These are phyloP conservation scores for Beroe forskalii DNA, from an alignment of 37 sponge, comb jelly and placozoan genomes.

Conservation along the genomic window DNA sequence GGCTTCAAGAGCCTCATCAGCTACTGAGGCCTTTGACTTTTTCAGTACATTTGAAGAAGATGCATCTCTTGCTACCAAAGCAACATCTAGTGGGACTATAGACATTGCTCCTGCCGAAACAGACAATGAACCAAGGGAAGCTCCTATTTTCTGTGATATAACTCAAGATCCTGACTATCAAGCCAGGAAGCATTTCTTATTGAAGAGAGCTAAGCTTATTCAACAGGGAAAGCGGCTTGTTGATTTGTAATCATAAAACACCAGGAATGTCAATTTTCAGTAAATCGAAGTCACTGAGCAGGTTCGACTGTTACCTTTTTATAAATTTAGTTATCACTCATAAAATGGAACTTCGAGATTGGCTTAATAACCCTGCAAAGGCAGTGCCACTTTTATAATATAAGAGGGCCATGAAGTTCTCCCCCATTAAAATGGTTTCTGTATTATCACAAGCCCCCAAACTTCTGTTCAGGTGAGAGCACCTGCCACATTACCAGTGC, in stretches of 20 bases:
- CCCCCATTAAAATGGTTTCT: too few species aligned
- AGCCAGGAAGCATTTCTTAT: not conserved
- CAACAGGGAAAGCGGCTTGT: conserved; percentile 24
- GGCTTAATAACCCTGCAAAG: too few species aligned
- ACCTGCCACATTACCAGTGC: too few species aligned
- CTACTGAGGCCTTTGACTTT: conserved; percentile 26
- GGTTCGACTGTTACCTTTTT: too few species aligned
- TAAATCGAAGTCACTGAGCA: too few species aligned
- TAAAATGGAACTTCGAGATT: too few species aligned
- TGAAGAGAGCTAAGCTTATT: conserved; percentile 1
- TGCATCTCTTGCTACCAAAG: not conserved
- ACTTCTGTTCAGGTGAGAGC: too few species aligned
- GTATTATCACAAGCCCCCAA: too few species aligned
- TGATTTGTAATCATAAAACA: conserved; percentile 25
- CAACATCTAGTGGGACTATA: not conserved
- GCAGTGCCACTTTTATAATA: too few species aligned
- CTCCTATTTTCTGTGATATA: conserved; percentile 13
- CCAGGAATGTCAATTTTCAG: too few species aligned
- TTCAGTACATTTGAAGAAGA: conserved; percentile 51
- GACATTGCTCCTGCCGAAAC: not conserved
- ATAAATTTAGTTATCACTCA: too few species aligned
- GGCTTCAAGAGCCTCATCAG: not conserved
- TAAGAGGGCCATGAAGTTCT: too few species aligned
- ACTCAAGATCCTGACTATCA: not conserved
- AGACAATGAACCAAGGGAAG: not conserved